Evolutionary conservation across 2,888 invertebrate species (phyloP).

Genomic region (Xanthia icteritia): DNA sequence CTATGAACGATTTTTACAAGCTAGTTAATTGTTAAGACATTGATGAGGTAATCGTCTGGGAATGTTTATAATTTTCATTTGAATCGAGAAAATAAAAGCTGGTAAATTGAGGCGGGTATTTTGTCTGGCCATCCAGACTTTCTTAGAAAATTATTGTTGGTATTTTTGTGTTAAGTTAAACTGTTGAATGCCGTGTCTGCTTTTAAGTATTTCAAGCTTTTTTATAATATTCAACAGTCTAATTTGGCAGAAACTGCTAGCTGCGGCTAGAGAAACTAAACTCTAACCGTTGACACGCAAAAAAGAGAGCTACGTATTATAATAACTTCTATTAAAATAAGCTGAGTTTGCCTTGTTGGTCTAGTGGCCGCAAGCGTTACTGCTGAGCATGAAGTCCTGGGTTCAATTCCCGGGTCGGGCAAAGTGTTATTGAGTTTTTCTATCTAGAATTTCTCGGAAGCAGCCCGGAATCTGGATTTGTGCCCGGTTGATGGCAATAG

Average conservation of each 20-base stretch:
- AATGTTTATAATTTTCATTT: background rate
- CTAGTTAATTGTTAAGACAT: background rate
- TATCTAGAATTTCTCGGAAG: too few relatives aligned
- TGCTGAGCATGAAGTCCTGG: too few relatives aligned
- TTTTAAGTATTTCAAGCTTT: background rate
- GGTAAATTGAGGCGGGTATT: background rate
- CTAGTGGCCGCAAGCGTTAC: too few relatives aligned
- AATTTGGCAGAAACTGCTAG: background rate
- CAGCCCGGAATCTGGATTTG: too few relatives aligned
- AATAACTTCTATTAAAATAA: background rate
- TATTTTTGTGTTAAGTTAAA: background rate
- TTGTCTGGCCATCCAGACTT: background rate
- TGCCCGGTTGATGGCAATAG: too few relatives aligned
- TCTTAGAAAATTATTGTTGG: conserved; percentile 1
- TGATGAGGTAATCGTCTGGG: background rate
- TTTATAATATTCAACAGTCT: too few relatives aligned
- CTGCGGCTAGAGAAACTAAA: background rate
- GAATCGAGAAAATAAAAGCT: background rate
- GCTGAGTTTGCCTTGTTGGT: too few relatives aligned
- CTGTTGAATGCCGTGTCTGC: background rate
- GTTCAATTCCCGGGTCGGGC: too few relatives aligned
- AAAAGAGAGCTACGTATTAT: background rate
- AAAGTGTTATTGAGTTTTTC: too few relatives aligned
- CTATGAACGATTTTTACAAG: background rate
- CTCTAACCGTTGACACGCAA: too few relatives aligned